Evolutionary conservation across 2,113 vertebrate genomes (phyloP).

Genomic region (Chascanopsetta lugubris): DNA sequence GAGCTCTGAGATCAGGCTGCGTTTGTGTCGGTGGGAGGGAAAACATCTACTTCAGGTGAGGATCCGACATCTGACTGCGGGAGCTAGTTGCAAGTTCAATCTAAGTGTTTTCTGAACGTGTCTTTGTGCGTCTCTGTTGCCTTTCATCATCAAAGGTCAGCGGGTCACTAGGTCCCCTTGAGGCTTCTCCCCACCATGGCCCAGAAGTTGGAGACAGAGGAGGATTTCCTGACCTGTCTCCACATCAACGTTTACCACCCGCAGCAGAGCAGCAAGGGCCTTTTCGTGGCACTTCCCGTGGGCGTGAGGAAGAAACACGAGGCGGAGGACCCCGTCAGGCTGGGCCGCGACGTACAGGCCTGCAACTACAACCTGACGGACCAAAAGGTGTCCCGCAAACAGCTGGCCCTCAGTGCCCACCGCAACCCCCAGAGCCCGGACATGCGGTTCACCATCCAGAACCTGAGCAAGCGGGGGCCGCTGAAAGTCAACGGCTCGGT

Average conservation of each 20-base stretch:
- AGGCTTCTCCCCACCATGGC: conserved; percentile 61
- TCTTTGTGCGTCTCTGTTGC: background rate
- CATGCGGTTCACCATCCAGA: conserved; percentile 88
- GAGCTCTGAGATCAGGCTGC: fast-evolving
- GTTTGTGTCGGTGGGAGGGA: background rate
- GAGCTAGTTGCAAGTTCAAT: background rate
- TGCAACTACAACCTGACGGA: conserved; percentile 85
- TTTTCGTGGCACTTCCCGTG: conserved; percentile 80
- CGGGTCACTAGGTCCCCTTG: background rate
- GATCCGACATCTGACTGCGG: background rate
- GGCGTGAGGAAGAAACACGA: conserved; percentile 55
- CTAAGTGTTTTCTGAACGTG: background rate
- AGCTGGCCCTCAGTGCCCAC: conserved; percentile 86
- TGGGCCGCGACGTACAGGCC: conserved; percentile 83
- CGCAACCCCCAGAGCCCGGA: conserved; percentile 72
- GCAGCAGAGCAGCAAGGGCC: conserved; percentile 64
- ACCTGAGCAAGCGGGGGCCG: conserved; percentile 86
- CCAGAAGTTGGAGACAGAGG: conserved; percentile 85
- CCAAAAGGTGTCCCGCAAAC: conserved; percentile 85
- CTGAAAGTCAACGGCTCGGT: conserved; percentile 77
- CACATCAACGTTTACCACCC: conserved; percentile 87
- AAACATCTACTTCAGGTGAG: conserved; percentile 18
- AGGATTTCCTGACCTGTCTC: conserved; percentile 85
- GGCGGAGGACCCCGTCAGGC: conserved; percentile 80
- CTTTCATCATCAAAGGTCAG: background rate